Conservation (phyloP, 2,797 vertebrate species). For the Danio kyathit region DNA sequence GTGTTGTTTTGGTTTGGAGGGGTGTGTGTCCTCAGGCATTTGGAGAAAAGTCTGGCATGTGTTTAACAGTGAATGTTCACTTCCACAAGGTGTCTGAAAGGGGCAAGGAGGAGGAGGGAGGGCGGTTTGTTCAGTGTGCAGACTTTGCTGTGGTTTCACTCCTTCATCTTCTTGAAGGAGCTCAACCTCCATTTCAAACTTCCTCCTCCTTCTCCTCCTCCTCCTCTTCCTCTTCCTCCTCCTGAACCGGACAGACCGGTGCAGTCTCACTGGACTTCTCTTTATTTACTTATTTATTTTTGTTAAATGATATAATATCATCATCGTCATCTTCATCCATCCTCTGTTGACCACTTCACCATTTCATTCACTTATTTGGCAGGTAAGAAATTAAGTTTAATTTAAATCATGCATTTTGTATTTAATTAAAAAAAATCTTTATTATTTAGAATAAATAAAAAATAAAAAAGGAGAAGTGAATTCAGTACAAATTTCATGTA, state of each 20-base stretch:
- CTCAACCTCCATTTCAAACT: slow-evolving; percentile 36
- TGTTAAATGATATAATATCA: neutral
- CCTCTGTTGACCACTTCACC: neutral
- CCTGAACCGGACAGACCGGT: neutral
- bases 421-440: neutral
- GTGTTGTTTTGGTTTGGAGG: slow-evolving; percentile 9
- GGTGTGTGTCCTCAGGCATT: neutral
- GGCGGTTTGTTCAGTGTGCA: slow-evolving; percentile 17
- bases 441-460: neutral
- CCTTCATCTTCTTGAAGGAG: slow-evolving; percentile 18
- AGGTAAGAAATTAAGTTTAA: slow-evolving; percentile 37
- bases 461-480: neutral
- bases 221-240: slow-evolving; percentile 39
- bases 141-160: slow-evolving; percentile 31
- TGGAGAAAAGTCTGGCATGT: neutral
- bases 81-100: slow-evolving; percentile 4
- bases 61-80: neutral
- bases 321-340: slow-evolving; percentile 27
- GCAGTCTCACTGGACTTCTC: neutral
- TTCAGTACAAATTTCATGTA: neutral
- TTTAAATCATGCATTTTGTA: neutral
- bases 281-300: neutral
- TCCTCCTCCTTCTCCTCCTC: slow-evolving; percentile 16
- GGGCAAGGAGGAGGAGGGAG: slow-evolving; percentile 6
- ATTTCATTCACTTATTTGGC: slow-evolving; percentile 30